Conservation (phyloP, 2,888 invertebrate genomes). For the Ecdyonurus torrentis region DNA sequence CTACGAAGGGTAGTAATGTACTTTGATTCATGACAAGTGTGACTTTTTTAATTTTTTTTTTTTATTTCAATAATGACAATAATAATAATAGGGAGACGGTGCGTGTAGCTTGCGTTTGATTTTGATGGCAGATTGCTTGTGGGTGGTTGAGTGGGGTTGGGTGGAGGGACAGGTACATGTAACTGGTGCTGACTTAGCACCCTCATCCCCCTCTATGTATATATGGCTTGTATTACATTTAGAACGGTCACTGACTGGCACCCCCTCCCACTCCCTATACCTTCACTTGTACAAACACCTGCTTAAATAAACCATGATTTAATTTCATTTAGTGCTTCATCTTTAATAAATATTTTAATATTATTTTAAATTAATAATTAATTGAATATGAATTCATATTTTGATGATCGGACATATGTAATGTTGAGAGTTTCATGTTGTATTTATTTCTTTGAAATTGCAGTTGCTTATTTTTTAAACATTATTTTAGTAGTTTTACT, state of each 20-base stretch:
- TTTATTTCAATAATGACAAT: too few species aligned
- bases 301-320: neutral
- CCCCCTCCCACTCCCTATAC: neutral
- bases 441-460: too few species aligned
- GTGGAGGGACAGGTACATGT: too few species aligned
- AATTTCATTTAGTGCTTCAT: neutral
- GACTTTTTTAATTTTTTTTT: too few species aligned
- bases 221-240: neutral
- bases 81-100: neutral
- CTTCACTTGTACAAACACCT: neutral
- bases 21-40: neutral
- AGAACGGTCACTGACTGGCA: neutral
- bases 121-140: neutral
- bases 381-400: neutral
- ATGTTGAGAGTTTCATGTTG: too few species aligned
- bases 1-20: neutral
- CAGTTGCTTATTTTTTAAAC: too few species aligned
- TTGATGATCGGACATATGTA: too few species aligned
- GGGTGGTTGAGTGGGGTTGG: too few species aligned
- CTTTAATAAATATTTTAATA: neutral
- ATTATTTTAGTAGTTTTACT: too few species aligned
- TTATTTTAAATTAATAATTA: neutral
- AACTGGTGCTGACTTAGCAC: too few species aligned
- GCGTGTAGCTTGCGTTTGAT: neutral
- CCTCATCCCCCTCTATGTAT: neutral